phyloP scores from a whole-genome alignment of 2,888 invertebrate species.

The Phlogophora meticulosa region DNA sequence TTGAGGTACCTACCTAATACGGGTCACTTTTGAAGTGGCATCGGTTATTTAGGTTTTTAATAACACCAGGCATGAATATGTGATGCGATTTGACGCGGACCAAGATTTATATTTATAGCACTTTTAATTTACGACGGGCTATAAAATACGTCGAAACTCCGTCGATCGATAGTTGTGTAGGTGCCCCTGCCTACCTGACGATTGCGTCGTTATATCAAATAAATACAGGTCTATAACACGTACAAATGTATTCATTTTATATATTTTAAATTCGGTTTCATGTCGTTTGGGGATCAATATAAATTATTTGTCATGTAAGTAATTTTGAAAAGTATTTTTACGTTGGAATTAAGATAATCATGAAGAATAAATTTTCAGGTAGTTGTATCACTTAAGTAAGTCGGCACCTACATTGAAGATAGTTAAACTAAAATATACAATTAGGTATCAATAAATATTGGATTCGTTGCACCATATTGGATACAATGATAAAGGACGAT shows the following conservation, averaged over 20 bases:
- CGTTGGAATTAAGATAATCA: neutral
- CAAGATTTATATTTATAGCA: constrained; percentile 88
- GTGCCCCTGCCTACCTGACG: constrained; percentile 69
- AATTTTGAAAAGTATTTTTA: constrained; percentile 8
- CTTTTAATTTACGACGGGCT: constrained; percentile 85
- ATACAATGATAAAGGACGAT: constrained; percentile 24
- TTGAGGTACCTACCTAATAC: constrained; percentile 57
- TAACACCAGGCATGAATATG: constrained; percentile 84
- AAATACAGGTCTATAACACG: constrained; percentile 43
- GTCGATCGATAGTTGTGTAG: constrained; percentile 73
- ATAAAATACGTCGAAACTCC: constrained; percentile 86
- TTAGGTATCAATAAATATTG: constrained; percentile 2
- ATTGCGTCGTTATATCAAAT: constrained; percentile 60
- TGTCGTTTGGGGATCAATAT: constrained; percentile 30
- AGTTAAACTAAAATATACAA: neutral
- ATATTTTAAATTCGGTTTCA: constrained; percentile 31
- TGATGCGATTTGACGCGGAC: constrained; percentile 86
- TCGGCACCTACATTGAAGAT: neutral
- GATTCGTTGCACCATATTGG: constrained; percentile 25
- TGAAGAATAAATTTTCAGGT: neutral
- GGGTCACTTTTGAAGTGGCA: constrained; percentile 71
- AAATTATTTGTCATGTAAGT: constrained; percentile 33
- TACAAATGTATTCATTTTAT: constrained; percentile 38
- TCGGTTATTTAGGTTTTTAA: constrained; percentile 79
- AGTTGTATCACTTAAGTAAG: neutral